A percentile compares a stretch with the other conserved stretches of the same genome.
Evolutionary conservation across 2,113 vertebrate species (phyloP).

Genomic region (Cyrtonyx montezumae): DNA sequence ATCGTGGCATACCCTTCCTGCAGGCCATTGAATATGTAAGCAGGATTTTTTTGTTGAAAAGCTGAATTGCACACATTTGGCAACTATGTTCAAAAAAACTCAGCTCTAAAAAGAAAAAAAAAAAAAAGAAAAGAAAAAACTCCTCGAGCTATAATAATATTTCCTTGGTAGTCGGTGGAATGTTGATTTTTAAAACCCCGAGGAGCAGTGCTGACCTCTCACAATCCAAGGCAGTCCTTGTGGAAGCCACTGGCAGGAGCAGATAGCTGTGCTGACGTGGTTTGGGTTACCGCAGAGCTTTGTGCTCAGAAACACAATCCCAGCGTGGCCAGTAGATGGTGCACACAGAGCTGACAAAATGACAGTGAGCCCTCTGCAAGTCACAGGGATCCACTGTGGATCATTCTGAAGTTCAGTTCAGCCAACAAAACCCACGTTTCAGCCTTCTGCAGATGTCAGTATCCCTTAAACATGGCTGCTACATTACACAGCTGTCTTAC

Average conservation of each 20-base stretch:
- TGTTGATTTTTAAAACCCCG: background rate
- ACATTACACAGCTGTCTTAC: background rate
- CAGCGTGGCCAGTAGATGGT: constrained; percentile 42
- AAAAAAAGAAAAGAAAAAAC: background rate
- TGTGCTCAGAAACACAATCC: background rate
- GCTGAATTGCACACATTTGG: background rate
- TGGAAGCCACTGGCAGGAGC: background rate
- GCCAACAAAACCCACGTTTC: background rate
- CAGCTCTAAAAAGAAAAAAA: background rate
- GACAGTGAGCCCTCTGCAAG: background rate
- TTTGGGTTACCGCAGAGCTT: too few species aligned
- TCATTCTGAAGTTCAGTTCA: background rate
- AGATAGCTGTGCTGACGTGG: accelerated
- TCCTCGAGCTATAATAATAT: background rate
- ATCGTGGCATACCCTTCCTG: background rate
- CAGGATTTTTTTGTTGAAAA: background rate
- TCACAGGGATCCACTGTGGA: accelerated
- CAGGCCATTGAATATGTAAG: background rate
- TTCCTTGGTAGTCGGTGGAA: background rate
- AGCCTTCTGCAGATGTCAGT: background rate
- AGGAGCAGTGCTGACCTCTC: background rate
- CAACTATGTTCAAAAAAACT: background rate
- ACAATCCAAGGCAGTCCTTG: background rate
- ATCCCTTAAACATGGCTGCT: background rate
- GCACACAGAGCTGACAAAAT: background rate